Conservation (phyloP, 2,113 vertebrate genomes). For the Otocyon megalotis region DNA sequence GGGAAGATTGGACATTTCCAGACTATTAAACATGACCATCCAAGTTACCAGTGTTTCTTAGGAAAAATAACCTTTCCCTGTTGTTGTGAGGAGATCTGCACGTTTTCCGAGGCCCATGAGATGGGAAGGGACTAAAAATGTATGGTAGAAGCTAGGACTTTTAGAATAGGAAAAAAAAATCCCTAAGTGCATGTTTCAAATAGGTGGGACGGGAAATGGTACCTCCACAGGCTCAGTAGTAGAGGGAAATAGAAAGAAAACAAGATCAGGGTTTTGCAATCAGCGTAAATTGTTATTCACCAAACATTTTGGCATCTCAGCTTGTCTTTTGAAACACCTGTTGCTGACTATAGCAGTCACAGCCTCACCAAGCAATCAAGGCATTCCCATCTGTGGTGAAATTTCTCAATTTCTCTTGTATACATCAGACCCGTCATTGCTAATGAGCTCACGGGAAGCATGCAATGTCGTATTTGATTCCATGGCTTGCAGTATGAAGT, state of each 20-base stretch:
- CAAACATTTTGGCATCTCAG: conserved; percentile 53
- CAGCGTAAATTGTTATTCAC: conserved; percentile 74
- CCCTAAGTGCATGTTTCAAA: not conserved
- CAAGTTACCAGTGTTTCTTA: not conserved
- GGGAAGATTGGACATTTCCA: not conserved
- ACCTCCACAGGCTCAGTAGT: conserved; percentile 39
- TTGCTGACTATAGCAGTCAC: conserved; percentile 78
- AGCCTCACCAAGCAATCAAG: conserved; percentile 75
- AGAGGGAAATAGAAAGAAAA: conserved; percentile 55
- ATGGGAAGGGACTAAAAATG: not conserved
- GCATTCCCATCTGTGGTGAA: conserved; percentile 77
- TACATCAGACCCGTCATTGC: conserved; percentile 68
- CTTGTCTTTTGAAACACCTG: conserved; percentile 73
- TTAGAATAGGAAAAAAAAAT: not conserved
- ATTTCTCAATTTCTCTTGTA: conserved; percentile 73
- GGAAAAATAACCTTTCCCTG: not conserved
- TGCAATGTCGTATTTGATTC: not conserved
- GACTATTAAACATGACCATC: not conserved
- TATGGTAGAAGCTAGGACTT: not conserved
- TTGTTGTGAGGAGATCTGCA: not conserved
- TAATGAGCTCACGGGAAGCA: conserved; percentile 71
- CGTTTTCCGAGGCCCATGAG: not conserved
- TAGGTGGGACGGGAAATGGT: not conserved
- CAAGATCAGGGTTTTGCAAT: conserved; percentile 76
- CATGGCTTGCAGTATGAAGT: not conserved